Percentiles rank a stretch among this genome's conserved stretches.
phyloP scores from a whole-genome alignment of 2,888 invertebrate species.

The Shargacucullia verbasci region DNA sequence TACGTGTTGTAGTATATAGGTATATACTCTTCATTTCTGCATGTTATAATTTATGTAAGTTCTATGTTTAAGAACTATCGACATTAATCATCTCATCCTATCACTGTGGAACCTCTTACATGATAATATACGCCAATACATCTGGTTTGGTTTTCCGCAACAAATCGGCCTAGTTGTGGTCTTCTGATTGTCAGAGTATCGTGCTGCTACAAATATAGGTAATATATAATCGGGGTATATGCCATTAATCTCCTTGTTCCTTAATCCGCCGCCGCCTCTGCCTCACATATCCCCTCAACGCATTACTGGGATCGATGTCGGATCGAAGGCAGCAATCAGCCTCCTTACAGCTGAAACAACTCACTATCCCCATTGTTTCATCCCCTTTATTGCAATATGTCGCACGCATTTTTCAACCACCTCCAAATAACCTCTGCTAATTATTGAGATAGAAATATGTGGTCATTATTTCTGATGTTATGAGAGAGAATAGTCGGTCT shows the following conservation, averaged over 20 bases:
- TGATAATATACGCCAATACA: too few relatives aligned
- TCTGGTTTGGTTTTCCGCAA: too few relatives aligned
- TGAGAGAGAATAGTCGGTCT: conserved; percentile 6
- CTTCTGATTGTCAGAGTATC: too few relatives aligned
- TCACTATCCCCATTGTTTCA: conserved; percentile 62
- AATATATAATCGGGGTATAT: too few relatives aligned
- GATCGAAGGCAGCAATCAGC: conserved; percentile 79
- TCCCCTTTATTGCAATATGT: conserved; percentile 40
- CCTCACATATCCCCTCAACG: conserved; percentile 31
- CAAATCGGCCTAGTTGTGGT: too few relatives aligned
- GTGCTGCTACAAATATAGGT: too few relatives aligned
- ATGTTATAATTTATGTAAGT: too few relatives aligned
- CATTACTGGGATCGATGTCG: conserved; percentile 81
- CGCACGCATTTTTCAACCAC: conserved; percentile 51
- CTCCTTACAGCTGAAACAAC: conserved; percentile 67
- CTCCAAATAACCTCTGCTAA: conserved; percentile 24
- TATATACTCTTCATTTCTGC: too few relatives aligned
- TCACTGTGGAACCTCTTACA: too few relatives aligned
- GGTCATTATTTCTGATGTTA: conserved; percentile 20
- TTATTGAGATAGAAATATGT: conserved; percentile 17
- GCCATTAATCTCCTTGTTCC: not conserved
- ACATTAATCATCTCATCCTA: too few relatives aligned
- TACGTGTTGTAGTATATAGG: too few relatives aligned
- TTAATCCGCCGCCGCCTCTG: conserved; percentile 13
- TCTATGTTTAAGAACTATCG: too few relatives aligned